Evolutionary conservation across 2,888 invertebrate genomes (phyloP).

Genomic region (Electrophaes corylata): DNA sequence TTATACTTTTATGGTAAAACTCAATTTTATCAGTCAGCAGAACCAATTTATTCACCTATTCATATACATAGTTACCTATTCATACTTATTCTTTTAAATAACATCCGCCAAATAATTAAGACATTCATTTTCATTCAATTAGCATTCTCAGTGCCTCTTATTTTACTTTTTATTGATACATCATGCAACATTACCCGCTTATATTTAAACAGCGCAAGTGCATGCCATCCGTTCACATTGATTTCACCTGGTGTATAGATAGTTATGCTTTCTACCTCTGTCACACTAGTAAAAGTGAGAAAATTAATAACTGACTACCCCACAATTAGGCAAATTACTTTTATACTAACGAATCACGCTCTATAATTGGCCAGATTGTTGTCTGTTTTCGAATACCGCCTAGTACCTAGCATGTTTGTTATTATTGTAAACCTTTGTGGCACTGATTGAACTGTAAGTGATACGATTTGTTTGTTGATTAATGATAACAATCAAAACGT

Average conservation of each 20-base stretch:
- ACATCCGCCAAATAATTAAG: not conserved
- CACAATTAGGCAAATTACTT: slow-evolving; percentile 27
- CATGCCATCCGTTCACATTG: slow-evolving; percentile 56
- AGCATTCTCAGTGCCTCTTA: slow-evolving; percentile 14
- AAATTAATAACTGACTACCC: slow-evolving; percentile 24
- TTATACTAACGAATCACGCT: slow-evolving; percentile 24
- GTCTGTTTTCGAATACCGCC: slow-evolving; percentile 14
- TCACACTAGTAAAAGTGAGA: slow-evolving; percentile 39
- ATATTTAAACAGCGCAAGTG: slow-evolving; percentile 41
- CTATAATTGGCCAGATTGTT: slow-evolving; percentile 16
- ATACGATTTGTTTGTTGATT: slow-evolving; percentile 27
- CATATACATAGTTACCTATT: too few species aligned
- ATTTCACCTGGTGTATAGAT: slow-evolving; percentile 64
- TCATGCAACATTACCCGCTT: slow-evolving; percentile 56
- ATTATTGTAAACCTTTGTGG: slow-evolving; percentile 14
- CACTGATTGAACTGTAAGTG: slow-evolving; percentile 20
- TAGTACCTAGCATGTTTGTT: slow-evolving; percentile 10
- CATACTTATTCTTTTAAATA: slow-evolving; percentile 1
- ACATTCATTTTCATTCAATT: slow-evolving; percentile 5
- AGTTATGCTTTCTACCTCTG: slow-evolving; percentile 64
- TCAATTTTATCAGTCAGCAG: too few species aligned
- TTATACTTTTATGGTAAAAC: too few species aligned
- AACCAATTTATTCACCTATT: not conserved
- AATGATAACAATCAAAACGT: slow-evolving; percentile 38
- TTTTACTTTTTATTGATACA: slow-evolving; percentile 31